Evolutionary conservation across 2,888 invertebrate species (phyloP), one percentile per base, ranked within the genome.

Genomic region (Brachyopa scutellaris): DNA sequence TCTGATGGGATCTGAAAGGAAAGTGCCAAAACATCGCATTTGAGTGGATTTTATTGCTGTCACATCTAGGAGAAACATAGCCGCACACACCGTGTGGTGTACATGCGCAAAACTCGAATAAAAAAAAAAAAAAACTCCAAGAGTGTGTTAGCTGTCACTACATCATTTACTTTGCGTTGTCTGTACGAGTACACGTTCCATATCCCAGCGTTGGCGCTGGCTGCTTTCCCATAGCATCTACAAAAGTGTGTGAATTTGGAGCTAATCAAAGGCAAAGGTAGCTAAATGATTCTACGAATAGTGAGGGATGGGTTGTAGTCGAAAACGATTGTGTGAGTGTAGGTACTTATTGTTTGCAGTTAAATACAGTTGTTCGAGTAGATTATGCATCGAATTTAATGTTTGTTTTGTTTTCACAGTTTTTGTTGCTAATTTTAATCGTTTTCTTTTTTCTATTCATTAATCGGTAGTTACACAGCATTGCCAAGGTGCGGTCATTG

Each of bases 101-200:
- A 64, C 77, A 78, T 78, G 77, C 77, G 77, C 77, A 21, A 23
- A 23, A 69, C n/a, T 62, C n/a, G 17, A 8, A 36, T 19, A 11
- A 38, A 38, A 19, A 47, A 45, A 38, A 13, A 2, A 36, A n/a
- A n/a, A n/a, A n/a, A n/a, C n/a, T 53, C 51, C 26, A 21, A 9
- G 53, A 55, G 67, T 40, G 21, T 55, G 42, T 51, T 59, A 36
- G 40, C 53, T 53, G 67, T 76, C 67, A 67, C 23, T 74, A 19
- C 29, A 57, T 9, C 29, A 9, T 57, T 53, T 53, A 47, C 26
- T 55, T 36, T 51, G 17, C 21, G 33, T 62, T 45, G 15, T 36
- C 53, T 45, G 19, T 67, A 40, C 21, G n/a, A n/a, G n/a, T n/a
- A n/a, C n/a, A 29, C 5, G 8, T 45, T 55, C 55, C 4, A 36